Percentiles rank a stretch among this genome's conserved stretches.
Conservation (phyloP, 2,888 invertebrate species). For the Sminthurides aquaticus region DNA sequence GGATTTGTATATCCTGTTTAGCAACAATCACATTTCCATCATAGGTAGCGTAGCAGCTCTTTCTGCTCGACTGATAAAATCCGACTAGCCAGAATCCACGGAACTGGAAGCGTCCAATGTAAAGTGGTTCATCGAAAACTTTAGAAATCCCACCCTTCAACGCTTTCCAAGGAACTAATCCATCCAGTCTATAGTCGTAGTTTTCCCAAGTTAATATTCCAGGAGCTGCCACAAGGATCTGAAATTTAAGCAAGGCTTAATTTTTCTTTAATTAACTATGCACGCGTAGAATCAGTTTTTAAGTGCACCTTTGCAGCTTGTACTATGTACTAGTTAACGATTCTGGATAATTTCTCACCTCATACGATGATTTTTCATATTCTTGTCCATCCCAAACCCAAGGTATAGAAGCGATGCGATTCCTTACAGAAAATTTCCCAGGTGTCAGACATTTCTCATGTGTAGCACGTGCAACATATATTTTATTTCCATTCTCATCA, state of each 20-base stretch:
- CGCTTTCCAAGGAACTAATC: not conserved
- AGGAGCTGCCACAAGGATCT: not conserved
- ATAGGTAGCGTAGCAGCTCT: not conserved
- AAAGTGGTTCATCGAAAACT: conserved; percentile 1
- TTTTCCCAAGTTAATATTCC: not conserved
- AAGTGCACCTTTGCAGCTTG: too few species aligned
- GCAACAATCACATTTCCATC: not conserved
- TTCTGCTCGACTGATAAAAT: not conserved
- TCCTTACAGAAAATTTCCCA: not conserved
- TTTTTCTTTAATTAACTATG: too few species aligned
- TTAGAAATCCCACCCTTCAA: not conserved
- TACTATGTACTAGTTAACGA: too few species aligned
- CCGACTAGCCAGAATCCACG: not conserved
- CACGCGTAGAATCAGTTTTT: too few species aligned
- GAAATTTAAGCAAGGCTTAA: not conserved
- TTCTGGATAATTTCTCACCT: not conserved
- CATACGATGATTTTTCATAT: not conserved
- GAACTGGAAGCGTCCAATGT: conserved; percentile 1
- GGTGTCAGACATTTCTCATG: not conserved
- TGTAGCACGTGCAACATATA: not conserved
- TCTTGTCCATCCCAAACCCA: not conserved
- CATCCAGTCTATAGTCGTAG: not conserved
- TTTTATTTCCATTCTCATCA: not conserved
- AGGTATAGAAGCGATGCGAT: not conserved
- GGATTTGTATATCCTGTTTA: not conserved